Base-by-base conservation (phyloP, 2,113 vertebrate species). In the Ellobius talpinus region DNA sequence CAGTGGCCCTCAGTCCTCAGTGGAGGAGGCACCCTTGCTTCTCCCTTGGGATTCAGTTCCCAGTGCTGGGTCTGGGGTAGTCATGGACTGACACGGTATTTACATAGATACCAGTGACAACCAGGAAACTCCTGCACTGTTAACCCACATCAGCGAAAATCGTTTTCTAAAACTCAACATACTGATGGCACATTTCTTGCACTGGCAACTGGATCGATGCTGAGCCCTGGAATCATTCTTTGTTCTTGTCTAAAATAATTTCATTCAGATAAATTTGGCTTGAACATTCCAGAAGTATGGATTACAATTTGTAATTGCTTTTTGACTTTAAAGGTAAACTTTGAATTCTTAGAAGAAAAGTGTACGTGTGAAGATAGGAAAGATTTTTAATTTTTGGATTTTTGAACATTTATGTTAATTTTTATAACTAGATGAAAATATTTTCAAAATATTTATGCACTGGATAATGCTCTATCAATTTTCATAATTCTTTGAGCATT, bases 251-350 rank as follows among this genome's bases (percentile, higher is more conserved):
- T 58, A 55, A 86, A 94, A 89, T 61, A 10, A 92, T 93, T 79
- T 96, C 31, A 95, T 86, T 92, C 73, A 89, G 92, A 63, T 95
- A 55, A 78, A 87, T 90, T 93, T 94, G 39, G 89, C 81, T 52
- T 85, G 45, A 91, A 89, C 16, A 50, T 91, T 87, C 24, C 33
- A 70, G 31, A 78, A 61, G 65, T 17, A 6, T 66, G 7, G 63
- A 52, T 70, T 89, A 7, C 29, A 16, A 36, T 73, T 76, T 91
- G 14, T 61, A 36, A 65, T 85, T 95, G 14, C 63, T n/a, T 86
- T 73, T 94, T 63, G 45, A 90, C 79, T 90, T 93, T 45, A 93
- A 95, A 96, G 39, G 39, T 73, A 39, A 47, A 91, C 52, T 89
- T 72, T 65, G 12, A 76, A 72, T 45, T 96, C 73, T 89, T 86